Conservation (phyloP, 1,140 invertebrate species). For the Neotoxoptera formosana region DNA sequence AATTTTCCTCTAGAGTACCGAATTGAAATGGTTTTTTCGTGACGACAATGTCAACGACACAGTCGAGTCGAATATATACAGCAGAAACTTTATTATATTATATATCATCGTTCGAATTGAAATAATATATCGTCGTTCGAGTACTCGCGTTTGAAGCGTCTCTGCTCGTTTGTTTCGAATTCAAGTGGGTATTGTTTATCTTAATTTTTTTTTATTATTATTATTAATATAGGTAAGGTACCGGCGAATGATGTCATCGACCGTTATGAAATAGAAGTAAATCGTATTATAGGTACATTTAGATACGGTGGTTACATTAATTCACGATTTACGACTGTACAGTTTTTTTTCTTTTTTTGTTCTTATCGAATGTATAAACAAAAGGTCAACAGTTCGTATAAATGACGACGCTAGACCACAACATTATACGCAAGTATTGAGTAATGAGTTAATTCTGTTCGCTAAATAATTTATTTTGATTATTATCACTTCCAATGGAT, state of each 20-base stretch:
- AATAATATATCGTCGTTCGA: not conserved
- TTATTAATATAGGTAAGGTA: constrained; percentile 6
- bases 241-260: not conserved
- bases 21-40: not conserved
- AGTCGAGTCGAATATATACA: not conserved
- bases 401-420: not conserved
- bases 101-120: not conserved
- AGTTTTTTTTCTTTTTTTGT: not conserved
- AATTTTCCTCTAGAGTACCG: not conserved
- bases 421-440: not conserved
- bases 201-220: not conserved
- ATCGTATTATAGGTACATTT: constrained; percentile 23
- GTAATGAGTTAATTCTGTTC: constrained; percentile 19
- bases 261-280: not conserved
- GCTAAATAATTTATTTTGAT: constrained; percentile 26
- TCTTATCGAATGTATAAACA: constrained; percentile 28
- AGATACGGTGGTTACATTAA: not conserved
- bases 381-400: constrained; percentile 34
- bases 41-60: not conserved
- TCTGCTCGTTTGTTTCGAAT: not conserved
- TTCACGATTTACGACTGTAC: not conserved
- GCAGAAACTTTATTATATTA: not conserved
- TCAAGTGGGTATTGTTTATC: not conserved
- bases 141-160: not conserved
- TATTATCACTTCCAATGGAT: constrained; percentile 5